Base-by-base conservation (phyloP, 2,888 invertebrate species). In the Acanthosoma haemorrhoidale region DNA sequence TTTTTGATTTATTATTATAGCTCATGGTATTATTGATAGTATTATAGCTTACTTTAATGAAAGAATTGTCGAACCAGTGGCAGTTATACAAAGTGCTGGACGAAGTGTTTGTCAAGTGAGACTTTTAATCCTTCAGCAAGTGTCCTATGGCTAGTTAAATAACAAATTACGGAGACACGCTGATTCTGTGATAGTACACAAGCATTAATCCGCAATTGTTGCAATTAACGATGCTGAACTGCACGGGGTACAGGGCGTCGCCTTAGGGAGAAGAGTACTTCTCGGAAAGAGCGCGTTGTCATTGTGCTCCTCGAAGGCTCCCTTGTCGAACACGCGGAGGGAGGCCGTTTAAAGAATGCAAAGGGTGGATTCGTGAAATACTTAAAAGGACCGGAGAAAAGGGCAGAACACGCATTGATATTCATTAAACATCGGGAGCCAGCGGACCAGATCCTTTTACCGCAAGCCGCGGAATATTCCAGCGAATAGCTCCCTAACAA, bases 351-450 rank as follows among this genome's bases (percentile, higher is more conserved):
- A 51, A 51, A 51, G 32, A 59, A 36, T 36, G 16, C 32, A 61
- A 61, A 61, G 61, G 61, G 61, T 61, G 61, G 36, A 36, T 61
- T 61, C 61, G 61, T 61, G 61, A 61, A 61, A 38, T 16, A 61
- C 61, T 36, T 61, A 61, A 61, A 61, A 36, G 61, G 61, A 61
- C 8, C 1, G 51, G 51, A 25, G 51, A 29, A 61, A 36, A 61
- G 61, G 61, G 25, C 61, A 61, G 61, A 61, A 61, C 34, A 61
- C 61, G 61, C 61, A 61, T 34, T 61, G 61, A 61, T 36, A 61
- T 61, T 61, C 61, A 61, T 61, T 61, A 61, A 61, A 61, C 61
- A n/a, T 21, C 6, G 18, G 25, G n/a, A n/a, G 25, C n/a, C 5
- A n/a, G n/a, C n/a, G n/a, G n/a, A n/a, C n/a, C n/a, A n/a, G n/a